A percentile compares a stretch with the other conserved stretches of the same genome.
phyloP scores from a whole-genome alignment of 2,888 invertebrate genomes.

The Dicycla oo region DNA sequence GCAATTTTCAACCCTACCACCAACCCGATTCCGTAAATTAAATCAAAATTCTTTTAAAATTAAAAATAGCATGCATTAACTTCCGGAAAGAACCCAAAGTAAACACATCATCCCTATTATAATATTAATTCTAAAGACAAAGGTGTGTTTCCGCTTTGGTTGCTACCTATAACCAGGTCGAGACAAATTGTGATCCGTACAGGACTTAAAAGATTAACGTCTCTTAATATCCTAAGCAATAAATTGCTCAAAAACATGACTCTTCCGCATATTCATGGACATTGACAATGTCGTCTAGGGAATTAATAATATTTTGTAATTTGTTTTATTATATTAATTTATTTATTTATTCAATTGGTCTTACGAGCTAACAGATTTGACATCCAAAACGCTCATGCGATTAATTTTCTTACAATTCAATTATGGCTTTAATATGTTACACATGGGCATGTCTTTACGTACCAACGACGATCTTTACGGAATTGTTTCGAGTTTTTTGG shows the following conservation, averaged over 20 bases:
- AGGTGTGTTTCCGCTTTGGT: slow-evolving; percentile 30
- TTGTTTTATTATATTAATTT: too few relatives aligned
- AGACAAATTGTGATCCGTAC: slow-evolving; percentile 47
- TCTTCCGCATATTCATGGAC: slow-evolving; percentile 43
- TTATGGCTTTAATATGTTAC: too few relatives aligned
- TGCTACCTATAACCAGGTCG: slow-evolving; percentile 10
- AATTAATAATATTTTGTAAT: slow-evolving; percentile 41
- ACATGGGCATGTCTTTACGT: slow-evolving; percentile 15
- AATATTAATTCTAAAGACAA: slow-evolving; percentile 29
- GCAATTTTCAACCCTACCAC: neutral
- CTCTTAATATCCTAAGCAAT: slow-evolving; percentile 57
- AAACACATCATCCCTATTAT: slow-evolving; percentile 23
- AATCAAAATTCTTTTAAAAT: neutral
- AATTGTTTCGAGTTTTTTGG: slow-evolving; percentile 4
- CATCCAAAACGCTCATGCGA: too few relatives aligned
- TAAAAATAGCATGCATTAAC: too few relatives aligned
- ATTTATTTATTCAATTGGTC: too few relatives aligned
- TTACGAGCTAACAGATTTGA: too few relatives aligned
- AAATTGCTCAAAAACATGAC: slow-evolving; percentile 56
- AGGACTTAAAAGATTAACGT: slow-evolving; percentile 58
- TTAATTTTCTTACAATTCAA: too few relatives aligned
- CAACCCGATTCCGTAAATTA: neutral
- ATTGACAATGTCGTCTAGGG: slow-evolving; percentile 35
- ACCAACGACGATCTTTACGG: slow-evolving; percentile 7
- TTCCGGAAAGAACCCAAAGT: neutral